These are phyloP conservation scores for Tetrao urogallus DNA, from an alignment of 2,113 vertebrate genomes.

Conservation along the genomic window DNA sequence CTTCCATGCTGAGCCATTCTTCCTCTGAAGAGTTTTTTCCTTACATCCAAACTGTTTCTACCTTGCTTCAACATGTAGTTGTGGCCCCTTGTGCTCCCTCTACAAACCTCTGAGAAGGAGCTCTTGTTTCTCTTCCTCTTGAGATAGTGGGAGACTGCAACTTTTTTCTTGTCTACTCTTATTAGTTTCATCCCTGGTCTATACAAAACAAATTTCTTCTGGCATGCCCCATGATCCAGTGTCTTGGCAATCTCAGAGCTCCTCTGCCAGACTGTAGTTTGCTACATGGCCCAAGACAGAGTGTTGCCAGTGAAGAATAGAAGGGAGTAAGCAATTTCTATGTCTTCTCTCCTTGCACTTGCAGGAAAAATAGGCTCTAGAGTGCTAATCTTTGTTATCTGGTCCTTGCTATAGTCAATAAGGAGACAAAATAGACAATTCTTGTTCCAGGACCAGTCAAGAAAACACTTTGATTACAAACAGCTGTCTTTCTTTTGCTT, in stretches of 20 bases:
- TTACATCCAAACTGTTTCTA: not conserved
- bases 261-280: not conserved
- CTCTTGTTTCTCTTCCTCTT: not conserved
- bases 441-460: not conserved
- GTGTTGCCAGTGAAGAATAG: accelerated
- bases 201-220: not conserved
- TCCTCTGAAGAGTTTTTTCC: not conserved
- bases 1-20: not conserved
- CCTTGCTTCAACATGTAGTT: not conserved
- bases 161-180: not conserved
- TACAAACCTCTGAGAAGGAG: not conserved
- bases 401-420: not conserved
- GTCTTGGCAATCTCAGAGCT: not conserved
- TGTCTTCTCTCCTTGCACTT: not conserved
- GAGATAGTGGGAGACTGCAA: not conserved
- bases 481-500: not conserved
- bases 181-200: not conserved
- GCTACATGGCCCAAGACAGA: not conserved
- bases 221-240: not conserved
- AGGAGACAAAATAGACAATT: not conserved
- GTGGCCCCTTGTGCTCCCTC: not conserved
- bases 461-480: not conserved
- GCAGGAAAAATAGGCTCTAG: not conserved
- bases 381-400: not conserved
- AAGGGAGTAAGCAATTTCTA: not conserved